Evolutionary conservation across 2,888 invertebrate genomes (phyloP), one percentile per base, ranked within the genome.

Genomic region (Melolontha melolontha): DNA sequence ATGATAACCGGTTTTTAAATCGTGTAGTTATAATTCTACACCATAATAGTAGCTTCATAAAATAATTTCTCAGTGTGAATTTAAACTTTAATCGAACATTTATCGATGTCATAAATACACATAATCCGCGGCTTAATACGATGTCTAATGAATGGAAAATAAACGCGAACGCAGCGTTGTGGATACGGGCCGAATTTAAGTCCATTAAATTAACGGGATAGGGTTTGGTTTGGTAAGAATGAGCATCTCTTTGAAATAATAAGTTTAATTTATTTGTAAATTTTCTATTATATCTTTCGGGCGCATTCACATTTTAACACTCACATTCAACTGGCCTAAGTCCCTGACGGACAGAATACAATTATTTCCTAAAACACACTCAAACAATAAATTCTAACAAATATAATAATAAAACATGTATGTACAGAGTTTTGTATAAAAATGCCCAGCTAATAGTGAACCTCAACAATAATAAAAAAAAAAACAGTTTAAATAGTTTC

Each of bases 261-360:
- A 55, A 66, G 27, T 6, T 69, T 69, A 63, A 66, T 68, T 69
- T 62, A 64, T 66, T 34, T 68, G 49, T 70, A 67, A 63, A 66
- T 69, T 70, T 68, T 68, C 65, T 49, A 64, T 67, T 67, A 69
- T 66, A 69, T 34, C 66, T 42, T 59, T 66, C 50, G 50, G 16
- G 52, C 67, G 64, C 52, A 40, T 69, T 17, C n/a, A 59, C 59
- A 71, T 44, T 50, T 52, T 51, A 69, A 41, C 55, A 64, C 73
- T 70, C 74, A 73, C 74, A 74, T 73, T 75, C 75, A 79, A 82
- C 81, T 82, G 82, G 81, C 81, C 80, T 78, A 73, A 71, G 81
- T 82, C 81, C 82, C 81, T 76, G 73, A 77, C 74, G 75, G 77
- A 76, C 77, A 76, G 71, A 77, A 76, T 12, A 76, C 72, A 73